phyloP scores from a whole-genome alignment of 1,140 invertebrate species.

The Meloidogyne exigua region DNA sequence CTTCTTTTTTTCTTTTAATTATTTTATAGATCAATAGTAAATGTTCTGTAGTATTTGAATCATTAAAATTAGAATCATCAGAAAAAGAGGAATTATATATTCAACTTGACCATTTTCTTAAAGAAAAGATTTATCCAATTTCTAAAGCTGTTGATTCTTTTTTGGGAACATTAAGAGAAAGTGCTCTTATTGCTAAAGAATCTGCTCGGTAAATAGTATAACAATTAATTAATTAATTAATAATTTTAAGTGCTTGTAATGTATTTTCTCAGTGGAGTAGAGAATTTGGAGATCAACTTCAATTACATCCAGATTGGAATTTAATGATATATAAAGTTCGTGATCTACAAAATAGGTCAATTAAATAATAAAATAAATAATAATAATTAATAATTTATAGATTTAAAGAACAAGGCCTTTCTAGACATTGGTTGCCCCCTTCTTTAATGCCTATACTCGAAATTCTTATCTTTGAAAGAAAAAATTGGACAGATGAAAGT shows the following conservation, averaged over 20 bases:
- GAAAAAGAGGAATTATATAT: slow-evolving; percentile 36
- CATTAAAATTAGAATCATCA: slow-evolving; percentile 7
- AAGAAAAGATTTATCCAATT: slow-evolving; percentile 42
- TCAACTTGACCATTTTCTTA: slow-evolving; percentile 41
- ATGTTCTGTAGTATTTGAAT: slow-evolving; percentile 34
- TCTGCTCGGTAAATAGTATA: slow-evolving; percentile 22
- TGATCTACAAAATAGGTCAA: slow-evolving; percentile 37
- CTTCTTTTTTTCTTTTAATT: background rate
- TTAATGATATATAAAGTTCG: slow-evolving; percentile 46
- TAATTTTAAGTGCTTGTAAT: background rate
- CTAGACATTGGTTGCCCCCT: slow-evolving; percentile 43
- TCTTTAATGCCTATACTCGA: slow-evolving; percentile 38
- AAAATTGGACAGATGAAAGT: slow-evolving; percentile 33
- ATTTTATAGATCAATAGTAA: slow-evolving; percentile 37
- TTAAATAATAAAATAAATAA: background rate
- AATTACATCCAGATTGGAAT: slow-evolving; percentile 44
- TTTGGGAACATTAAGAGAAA: slow-evolving; percentile 35
- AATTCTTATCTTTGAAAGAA: slow-evolving; percentile 40
- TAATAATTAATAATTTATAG: background rate
- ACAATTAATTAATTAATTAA: background rate
- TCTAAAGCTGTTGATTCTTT: slow-evolving; percentile 46
- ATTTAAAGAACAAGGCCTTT: slow-evolving; percentile 34
- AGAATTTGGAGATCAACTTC: slow-evolving; percentile 42
- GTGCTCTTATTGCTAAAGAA: slow-evolving; percentile 39
- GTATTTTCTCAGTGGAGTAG: slow-evolving; percentile 18